Evolutionary conservation across 2,113 vertebrate species (phyloP).

Genomic region (Dendropsophus ebraccatus): DNA sequence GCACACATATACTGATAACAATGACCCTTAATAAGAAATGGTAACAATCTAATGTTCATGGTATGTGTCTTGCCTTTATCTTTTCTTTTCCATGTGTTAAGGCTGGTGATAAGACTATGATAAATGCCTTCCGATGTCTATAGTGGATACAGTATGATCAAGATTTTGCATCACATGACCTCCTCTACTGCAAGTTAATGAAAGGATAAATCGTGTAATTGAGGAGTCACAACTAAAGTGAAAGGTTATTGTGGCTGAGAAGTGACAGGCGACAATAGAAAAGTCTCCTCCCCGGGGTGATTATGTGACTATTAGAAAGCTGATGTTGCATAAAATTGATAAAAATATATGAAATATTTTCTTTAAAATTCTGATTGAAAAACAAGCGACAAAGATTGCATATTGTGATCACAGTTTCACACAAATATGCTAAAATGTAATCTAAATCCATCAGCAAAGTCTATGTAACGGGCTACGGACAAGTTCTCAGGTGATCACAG

Average conservation of each 20-base stretch:
- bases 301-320: slow-evolving; percentile 46
- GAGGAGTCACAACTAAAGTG: slow-evolving; percentile 19
- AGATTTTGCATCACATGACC: not conserved
- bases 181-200: slow-evolving; percentile 3
- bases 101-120: not conserved
- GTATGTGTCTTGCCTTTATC: not conserved
- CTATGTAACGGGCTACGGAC: no score
- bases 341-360: slow-evolving; percentile 28
- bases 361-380: not conserved
- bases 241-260: slow-evolving; percentile 34
- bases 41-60: not conserved
- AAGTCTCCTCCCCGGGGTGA: slow-evolving; percentile 16
- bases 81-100: not conserved
- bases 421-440: not conserved
- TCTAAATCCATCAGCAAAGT: no score
- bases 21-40: not conserved
- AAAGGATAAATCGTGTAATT: slow-evolving; percentile 34
- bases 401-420: no score
- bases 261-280: slow-evolving; percentile 37
- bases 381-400: not conserved
- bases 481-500: no score
- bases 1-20: not conserved
- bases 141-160: not conserved
- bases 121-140: not conserved
- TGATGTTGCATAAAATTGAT: slow-evolving; percentile 27